Evolutionary conservation across 2,797 vertebrate species (phyloP), one percentile per base, ranked within the genome.

Genomic region (Tamandua tetradactyla): DNA sequence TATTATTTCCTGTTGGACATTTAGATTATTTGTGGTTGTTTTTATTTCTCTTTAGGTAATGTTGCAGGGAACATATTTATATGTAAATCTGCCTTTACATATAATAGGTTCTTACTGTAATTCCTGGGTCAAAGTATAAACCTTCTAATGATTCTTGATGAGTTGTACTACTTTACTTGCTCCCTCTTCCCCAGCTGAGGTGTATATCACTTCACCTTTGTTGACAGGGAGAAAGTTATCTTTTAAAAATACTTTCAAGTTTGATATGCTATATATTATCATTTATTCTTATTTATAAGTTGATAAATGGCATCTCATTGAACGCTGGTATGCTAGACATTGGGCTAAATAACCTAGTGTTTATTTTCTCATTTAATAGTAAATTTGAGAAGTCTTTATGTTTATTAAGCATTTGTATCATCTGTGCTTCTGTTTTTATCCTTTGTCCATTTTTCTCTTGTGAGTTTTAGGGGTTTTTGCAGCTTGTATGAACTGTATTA

Each of bases 31-130:
- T 84, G 22, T 87, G 40, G 59, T 79, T 82, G 18, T n/a, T 81
- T 95, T 69, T 37, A 30, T 64, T 91, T 93, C 25, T 66, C n/a
- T 92, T 82, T 40, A 57, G 20, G 42, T 71, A 87, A 79, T 83
- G 59, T 62, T 84, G 14, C 62, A 69, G 0, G 83, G 71, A 94
- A 52, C 40, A 20, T 81, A 55, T 72, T 86, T 87, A 15, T 57
- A 61, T 7, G n/a, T 74, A 84, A 87, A 80, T 22, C 47, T 30
- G 1, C 42, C 30, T 92, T 87, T 81, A 66, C 66, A 79, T 64
- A 88, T 42, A 78, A 71, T 75, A 84, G 62, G 18, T 87, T 93
- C 79, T 81, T 59, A 18, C 47, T 55, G 59, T 47, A 27, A 42
- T 64, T 89, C 40, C 71, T 72, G 20, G 40, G 44, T 87, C 40